Evolutionary conservation across 2,797 vertebrate genomes (phyloP).

Genomic region (Columba guinea): DNA sequence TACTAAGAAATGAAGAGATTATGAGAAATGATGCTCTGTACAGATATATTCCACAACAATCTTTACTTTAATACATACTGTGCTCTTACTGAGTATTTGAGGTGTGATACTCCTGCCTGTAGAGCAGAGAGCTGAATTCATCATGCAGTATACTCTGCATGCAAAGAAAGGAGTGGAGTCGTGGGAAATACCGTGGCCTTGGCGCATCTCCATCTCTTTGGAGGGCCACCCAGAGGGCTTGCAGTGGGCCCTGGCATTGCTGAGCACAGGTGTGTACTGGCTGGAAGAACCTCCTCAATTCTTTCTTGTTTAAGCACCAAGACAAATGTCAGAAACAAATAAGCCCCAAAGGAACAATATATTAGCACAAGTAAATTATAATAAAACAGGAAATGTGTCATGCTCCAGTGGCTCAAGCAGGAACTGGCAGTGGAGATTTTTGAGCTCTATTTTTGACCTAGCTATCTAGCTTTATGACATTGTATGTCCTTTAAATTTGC

Average conservation of each 20-base stretch:
- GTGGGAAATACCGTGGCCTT: neutral
- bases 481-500: neutral
- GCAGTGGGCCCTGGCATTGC: neutral
- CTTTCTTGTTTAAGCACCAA: neutral
- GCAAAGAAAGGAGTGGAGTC: fast-evolving
- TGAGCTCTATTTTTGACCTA: neutral
- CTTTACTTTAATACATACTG: neutral
- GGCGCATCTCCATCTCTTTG: neutral
- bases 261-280: neutral
- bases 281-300: neutral
- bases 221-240: neutral
- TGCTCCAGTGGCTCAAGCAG: neutral
- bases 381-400: neutral
- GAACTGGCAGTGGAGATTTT: neutral
- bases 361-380: neutral
- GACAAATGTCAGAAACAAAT: neutral
- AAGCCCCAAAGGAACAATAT: neutral
- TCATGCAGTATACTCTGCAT: neutral
- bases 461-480: neutral
- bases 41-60: neutral
- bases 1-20: neutral
- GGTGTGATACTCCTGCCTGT: neutral
- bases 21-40: neutral
- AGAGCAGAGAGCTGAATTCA: neutral
- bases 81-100: neutral